Conservation (phyloP, 1,140 invertebrate species). For the Physella acuta region DNA sequence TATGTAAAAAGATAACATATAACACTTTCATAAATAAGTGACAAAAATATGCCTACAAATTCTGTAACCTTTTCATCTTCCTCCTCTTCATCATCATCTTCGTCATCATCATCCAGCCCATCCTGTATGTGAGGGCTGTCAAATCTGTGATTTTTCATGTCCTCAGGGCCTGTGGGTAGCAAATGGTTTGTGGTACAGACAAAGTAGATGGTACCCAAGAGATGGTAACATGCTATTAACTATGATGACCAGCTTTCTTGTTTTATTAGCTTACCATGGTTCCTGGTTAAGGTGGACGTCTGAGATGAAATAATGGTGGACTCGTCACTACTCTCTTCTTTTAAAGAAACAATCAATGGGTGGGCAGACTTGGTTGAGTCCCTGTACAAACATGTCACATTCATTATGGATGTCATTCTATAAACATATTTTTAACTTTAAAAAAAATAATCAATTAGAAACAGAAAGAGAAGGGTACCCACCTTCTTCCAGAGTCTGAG, state of each 20-base stretch:
- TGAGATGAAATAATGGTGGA: constrained; percentile 91
- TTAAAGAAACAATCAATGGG: constrained; percentile 56
- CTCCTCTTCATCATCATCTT: constrained; percentile 39
- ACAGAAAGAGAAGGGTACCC: too few relatives aligned
- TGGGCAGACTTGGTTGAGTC: constrained; percentile 33
- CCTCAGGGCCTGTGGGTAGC: constrained; percentile 55
- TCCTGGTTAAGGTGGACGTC: constrained; percentile 91
- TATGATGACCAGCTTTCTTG: not conserved
- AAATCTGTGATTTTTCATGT: constrained; percentile 42
- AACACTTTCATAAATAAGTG: too few relatives aligned
- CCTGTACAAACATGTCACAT: constrained; percentile 17
- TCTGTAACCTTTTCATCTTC: constrained; percentile 39
- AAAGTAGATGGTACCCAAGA: too few relatives aligned
- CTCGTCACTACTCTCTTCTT: constrained; percentile 93
- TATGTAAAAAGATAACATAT: too few relatives aligned
- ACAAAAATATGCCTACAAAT: too few relatives aligned
- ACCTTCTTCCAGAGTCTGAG: constrained; percentile 7
- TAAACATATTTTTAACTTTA: too few relatives aligned
- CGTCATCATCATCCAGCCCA: constrained; percentile 35
- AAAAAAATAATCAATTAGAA: too few relatives aligned
- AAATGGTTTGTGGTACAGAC: too few relatives aligned
- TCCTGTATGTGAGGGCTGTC: constrained; percentile 26
- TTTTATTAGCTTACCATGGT: constrained; percentile 65
- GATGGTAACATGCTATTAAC: too few relatives aligned
- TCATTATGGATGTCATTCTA: not conserved